phyloP scores from a whole-genome alignment of 2,113 vertebrate species.

The Sisor rabdophorus region DNA sequence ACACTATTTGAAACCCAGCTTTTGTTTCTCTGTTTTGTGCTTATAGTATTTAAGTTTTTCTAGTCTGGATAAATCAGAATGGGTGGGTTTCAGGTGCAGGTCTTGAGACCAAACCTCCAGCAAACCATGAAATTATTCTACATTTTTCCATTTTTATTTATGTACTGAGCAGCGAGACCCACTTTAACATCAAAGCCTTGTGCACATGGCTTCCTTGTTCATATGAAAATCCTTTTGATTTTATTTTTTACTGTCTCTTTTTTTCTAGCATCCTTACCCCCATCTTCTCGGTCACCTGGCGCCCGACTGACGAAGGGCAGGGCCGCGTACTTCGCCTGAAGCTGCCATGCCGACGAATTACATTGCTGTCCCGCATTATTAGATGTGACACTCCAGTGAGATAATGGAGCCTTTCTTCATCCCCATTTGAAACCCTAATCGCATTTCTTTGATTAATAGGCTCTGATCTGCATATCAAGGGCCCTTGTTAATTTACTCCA shows the following conservation, averaged over 20 bases:
- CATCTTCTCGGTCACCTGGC: slow-evolving; percentile 50
- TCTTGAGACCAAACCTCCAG: background rate
- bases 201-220: slow-evolving; percentile 27
- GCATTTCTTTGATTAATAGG: slow-evolving; percentile 80
- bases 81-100: too few species aligned
- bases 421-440: slow-evolving; percentile 81
- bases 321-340: slow-evolving; percentile 35
- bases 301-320: slow-evolving; percentile 18
- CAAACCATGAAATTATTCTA: slow-evolving; percentile 18
- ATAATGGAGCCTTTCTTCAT: slow-evolving; percentile 80
- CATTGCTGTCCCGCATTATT: slow-evolving; percentile 73
- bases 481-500: slow-evolving; percentile 73
- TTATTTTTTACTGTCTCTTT: slow-evolving; percentile 38
- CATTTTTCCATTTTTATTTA: slow-evolving; percentile 42
- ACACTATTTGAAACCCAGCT: too few species aligned
- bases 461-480: slow-evolving; percentile 78
- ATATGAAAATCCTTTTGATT: slow-evolving; percentile 39
- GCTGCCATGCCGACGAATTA: slow-evolving; percentile 68
- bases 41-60: background rate
- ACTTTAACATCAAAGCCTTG: slow-evolving; percentile 52
- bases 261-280: slow-evolving; percentile 23
- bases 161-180: slow-evolving; percentile 33
- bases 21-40: background rate
- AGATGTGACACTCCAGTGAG: slow-evolving; percentile 77
- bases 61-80: background rate